These are phyloP conservation scores for Apostichopus californicus DNA, from an alignment of 35 echinoderm and acorn worm species.

Conservation along the genomic window DNA sequence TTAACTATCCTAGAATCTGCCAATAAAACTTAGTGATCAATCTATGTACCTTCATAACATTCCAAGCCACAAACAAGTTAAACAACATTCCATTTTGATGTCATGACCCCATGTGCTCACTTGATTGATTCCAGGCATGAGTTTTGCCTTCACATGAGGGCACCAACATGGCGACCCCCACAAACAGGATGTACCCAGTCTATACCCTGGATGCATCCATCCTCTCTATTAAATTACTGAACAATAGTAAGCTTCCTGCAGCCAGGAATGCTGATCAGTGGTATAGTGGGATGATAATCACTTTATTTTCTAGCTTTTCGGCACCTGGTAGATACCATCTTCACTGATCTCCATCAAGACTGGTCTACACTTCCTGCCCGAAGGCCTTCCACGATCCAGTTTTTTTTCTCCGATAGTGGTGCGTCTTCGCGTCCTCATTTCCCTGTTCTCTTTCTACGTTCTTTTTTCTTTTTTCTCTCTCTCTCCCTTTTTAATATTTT, in stretches of 20 bases:
- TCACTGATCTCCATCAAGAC: slow-evolving; percentile 5
- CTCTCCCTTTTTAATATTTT: not conserved
- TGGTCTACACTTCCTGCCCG: slow-evolving; percentile 13
- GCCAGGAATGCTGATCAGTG: not conserved
- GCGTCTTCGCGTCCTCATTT: not conserved
- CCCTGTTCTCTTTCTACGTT: not conserved
- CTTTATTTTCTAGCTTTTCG: not conserved
- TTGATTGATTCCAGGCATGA: not conserved
- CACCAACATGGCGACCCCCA: not conserved
- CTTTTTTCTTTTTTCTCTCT: not conserved
- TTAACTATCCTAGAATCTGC: no score
- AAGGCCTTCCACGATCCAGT: slow-evolving; percentile 36
- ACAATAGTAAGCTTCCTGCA: not conserved
- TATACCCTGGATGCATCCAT: not conserved
- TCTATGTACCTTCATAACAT: no score
- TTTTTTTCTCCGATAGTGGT: not conserved
- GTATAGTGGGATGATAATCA: not conserved
- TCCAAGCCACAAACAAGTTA: no score
- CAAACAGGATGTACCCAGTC: not conserved
- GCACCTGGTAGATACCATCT: not conserved
- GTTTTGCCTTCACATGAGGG: not conserved
- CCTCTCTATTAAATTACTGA: not conserved
- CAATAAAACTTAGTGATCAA: no score
- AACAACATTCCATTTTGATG: no score
- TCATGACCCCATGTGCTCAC: not conserved